Conservation (phyloP, 2,888 invertebrate species). For the Yponomeuta plumbellus region DNA sequence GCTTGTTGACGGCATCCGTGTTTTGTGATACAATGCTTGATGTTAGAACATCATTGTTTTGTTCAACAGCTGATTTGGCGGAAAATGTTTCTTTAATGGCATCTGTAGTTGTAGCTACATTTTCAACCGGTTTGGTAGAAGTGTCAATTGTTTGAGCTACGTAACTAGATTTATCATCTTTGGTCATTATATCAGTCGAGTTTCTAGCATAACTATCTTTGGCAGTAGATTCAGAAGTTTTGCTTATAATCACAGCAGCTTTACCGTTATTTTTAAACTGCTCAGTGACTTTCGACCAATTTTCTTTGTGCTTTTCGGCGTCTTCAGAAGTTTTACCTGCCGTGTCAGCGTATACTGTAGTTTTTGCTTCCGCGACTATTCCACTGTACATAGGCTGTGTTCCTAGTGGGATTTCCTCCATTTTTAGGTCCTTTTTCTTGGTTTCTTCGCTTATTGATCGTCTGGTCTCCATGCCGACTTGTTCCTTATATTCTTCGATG, state of each 20-base stretch:
- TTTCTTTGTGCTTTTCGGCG: conserved; percentile 22
- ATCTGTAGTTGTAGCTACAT: neutral
- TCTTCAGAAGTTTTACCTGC: conserved; percentile 10
- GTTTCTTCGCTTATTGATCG: conserved; percentile 6
- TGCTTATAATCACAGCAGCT: neutral
- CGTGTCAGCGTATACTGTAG: conserved; percentile 21
- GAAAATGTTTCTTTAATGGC: neutral
- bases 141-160: neutral
- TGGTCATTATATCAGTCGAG: neutral
- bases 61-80: neutral
- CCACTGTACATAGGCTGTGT: conserved; percentile 26
- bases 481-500: conserved; percentile 66
- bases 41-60: neutral
- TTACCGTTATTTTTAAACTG: conserved; percentile 22
- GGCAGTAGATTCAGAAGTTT: neutral
- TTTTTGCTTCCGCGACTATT: conserved; percentile 26
- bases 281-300: conserved; percentile 28
- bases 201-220: neutral
- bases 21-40: neutral
- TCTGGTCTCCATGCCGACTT: conserved; percentile 46
- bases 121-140: neutral
- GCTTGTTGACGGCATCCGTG: neutral
- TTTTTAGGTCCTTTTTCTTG: neutral
- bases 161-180: neutral
- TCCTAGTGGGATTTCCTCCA: neutral